Conservation (phyloP, 2,113 vertebrate species). For the Siniperca chuatsi region DNA sequence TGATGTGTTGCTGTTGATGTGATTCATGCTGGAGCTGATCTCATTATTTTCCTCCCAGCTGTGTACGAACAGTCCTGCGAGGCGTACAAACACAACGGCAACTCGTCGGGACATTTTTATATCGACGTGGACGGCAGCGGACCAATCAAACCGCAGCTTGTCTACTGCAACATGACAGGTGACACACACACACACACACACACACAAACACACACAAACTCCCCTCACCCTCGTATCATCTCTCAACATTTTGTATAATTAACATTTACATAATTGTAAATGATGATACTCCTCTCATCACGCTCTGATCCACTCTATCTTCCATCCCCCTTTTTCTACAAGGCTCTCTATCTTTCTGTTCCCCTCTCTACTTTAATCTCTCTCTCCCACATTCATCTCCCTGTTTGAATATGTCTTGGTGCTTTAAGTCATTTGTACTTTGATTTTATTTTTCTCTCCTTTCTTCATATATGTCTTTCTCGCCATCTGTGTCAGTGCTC, state of each 20-base stretch:
- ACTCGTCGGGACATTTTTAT: slow-evolving; percentile 87
- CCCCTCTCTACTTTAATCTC: neutral
- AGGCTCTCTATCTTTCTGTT: neutral
- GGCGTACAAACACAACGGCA: slow-evolving; percentile 84
- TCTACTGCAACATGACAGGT: slow-evolving; percentile 91
- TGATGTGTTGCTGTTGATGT: no score
- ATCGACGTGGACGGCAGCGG: slow-evolving; percentile 92
- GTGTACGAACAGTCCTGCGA: no score
- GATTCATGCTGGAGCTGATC: slow-evolving; percentile 10
- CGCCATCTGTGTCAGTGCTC: neutral
- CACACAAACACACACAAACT: slow-evolving; percentile 1
- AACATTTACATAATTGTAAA: slow-evolving; percentile 38
- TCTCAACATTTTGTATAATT: slow-evolving; percentile 5
- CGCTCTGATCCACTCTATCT: neutral
- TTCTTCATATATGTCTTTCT: neutral
- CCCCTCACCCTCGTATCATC: neutral
- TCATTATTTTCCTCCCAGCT: neutral
- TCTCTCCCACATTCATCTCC: neutral
- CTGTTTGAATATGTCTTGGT: neutral
- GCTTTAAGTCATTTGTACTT: neutral
- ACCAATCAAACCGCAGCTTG: slow-evolving; percentile 84
- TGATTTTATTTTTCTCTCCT: neutral
- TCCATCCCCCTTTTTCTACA: neutral
- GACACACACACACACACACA: slow-evolving; percentile 14
- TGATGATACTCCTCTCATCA: slow-evolving; percentile 19